Percentiles rank a stretch among this genome's conserved stretches.
Evolutionary conservation across 2,113 vertebrate genomes (phyloP).

Genomic region (Chrysemys picta): DNA sequence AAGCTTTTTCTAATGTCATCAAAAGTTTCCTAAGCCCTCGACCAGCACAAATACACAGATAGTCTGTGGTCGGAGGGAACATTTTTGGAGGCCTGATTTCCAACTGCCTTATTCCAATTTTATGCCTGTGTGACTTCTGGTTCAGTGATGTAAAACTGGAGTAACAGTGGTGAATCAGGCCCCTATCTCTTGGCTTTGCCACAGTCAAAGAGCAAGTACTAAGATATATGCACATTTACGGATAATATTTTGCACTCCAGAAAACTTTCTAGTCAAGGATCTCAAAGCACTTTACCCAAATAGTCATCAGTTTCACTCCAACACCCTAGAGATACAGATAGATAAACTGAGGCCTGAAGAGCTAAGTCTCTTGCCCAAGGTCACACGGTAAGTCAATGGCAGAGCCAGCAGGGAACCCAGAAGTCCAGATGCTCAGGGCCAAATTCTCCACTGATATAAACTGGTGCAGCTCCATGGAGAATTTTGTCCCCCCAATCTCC

Average conservation of each 20-base stretch:
- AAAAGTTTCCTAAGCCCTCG: background rate
- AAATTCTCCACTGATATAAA: background rate
- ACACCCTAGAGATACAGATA: background rate
- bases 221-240: background rate
- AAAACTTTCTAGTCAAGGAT: background rate
- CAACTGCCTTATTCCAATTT: background rate
- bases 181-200: background rate
- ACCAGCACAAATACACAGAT: background rate
- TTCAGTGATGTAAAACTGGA: background rate
- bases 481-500: background rate
- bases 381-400: background rate
- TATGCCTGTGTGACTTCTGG: background rate
- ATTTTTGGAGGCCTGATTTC: background rate
- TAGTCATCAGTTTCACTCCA: background rate
- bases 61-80: background rate
- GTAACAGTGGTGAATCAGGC: background rate
- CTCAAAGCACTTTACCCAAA: background rate
- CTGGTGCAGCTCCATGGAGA: background rate
- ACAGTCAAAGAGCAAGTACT: background rate
- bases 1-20: background rate
- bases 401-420: background rate
- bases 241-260: background rate
- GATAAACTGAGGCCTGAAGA: too few relatives aligned
- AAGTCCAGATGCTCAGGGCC: background rate
- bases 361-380: background rate